Evolutionary conservation across 1,140 invertebrate species (phyloP).

Genomic region (Zaprionus africanus): DNA sequence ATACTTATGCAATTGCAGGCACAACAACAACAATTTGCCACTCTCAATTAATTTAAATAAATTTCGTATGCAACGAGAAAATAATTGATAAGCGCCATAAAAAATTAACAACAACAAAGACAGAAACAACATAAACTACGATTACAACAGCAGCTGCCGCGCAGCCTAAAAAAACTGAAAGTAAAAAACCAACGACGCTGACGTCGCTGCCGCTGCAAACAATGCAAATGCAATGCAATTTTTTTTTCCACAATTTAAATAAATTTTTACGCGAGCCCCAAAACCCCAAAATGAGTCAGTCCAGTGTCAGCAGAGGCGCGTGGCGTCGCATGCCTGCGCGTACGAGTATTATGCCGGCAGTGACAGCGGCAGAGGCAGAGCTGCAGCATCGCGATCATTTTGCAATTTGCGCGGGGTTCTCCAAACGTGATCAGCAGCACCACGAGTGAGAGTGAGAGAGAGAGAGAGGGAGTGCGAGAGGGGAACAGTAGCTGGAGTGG

Average conservation of each 20-base stretch:
- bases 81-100: constrained; percentile 76
- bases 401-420: background rate
- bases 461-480: constrained; percentile 11
- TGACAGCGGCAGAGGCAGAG: constrained; percentile 15
- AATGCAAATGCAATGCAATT: constrained; percentile 58
- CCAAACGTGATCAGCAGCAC: constrained; percentile 28
- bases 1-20: constrained; percentile 68
- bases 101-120: constrained; percentile 18
- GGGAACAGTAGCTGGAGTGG: constrained; percentile 8
- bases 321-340: constrained; percentile 47
- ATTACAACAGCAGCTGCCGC: constrained; percentile 2
- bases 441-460: background rate
- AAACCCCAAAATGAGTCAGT: constrained; percentile 70
- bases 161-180: background rate
- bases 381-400: constrained; percentile 21
- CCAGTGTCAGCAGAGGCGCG: constrained; percentile 36
- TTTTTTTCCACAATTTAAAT: constrained; percentile 65
- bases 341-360: constrained; percentile 23
- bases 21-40: background rate
- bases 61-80: constrained; percentile 61
- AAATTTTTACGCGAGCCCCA: constrained; percentile 46
- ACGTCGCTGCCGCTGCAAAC: constrained; percentile 20
- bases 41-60: constrained; percentile 61
- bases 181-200: constrained; percentile 13
- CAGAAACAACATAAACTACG: constrained; percentile 9